phyloP scores from a whole-genome alignment of 2,888 invertebrate genomes.

The Gasteruption jaculator region DNA sequence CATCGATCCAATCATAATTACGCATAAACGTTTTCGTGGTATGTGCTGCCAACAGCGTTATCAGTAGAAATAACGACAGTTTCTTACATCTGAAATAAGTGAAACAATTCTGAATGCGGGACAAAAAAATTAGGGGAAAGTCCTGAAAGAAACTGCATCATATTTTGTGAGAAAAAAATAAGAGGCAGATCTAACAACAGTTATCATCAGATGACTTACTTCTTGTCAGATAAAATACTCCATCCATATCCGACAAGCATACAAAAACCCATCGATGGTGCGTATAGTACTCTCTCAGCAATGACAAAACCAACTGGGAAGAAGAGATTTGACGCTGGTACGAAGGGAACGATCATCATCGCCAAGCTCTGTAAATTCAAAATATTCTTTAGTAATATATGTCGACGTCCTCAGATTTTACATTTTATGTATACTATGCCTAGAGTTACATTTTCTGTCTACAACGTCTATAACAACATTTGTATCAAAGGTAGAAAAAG shows the following conservation, averaged over 20 bases:
- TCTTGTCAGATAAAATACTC: conserved; percentile 64
- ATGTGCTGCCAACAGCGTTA: conserved; percentile 70
- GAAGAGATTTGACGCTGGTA: conserved; percentile 95
- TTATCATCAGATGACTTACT: conserved; percentile 38
- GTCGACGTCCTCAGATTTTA: no score
- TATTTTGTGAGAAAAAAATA: not conserved
- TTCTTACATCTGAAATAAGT: conserved; percentile 54
- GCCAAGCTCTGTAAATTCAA: conserved; percentile 69
- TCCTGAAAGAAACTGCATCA: conserved; percentile 9
- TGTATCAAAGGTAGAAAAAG: no score
- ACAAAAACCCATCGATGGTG: conserved; percentile 97
- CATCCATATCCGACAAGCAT: conserved; percentile 86
- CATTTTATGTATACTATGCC: no score
- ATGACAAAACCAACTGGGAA: conserved; percentile 98
- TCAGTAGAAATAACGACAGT: conserved; percentile 63
- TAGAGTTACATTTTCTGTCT: no score
- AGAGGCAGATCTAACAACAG: not conserved
- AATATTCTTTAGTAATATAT: conserved; percentile 3
- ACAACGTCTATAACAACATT: conserved; percentile 2
- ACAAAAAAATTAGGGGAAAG: no score
- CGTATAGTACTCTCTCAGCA: conserved; percentile 91
- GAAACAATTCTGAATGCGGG: not conserved
- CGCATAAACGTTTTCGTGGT: conserved; percentile 81
- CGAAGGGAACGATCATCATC: conserved; percentile 83
- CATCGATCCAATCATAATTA: conserved; percentile 91